Percentiles rank a stretch among this genome's conserved stretches.
phyloP scores from a whole-genome alignment of 2,888 invertebrate species.

The Drosophila hawaiiensis region DNA sequence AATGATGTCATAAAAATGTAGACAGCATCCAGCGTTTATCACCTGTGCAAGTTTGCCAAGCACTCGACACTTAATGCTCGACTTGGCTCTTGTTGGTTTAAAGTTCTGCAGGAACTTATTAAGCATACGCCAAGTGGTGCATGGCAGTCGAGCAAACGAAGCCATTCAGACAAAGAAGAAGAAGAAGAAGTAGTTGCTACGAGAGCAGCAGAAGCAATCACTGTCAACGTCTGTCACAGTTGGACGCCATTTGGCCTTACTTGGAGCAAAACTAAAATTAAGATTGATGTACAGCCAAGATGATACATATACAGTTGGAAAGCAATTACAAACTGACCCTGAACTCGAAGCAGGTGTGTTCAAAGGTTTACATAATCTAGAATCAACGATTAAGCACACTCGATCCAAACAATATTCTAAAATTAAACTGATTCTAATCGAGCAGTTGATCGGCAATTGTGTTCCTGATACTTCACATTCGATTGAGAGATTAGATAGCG shows the following conservation, averaged over 20 bases:
- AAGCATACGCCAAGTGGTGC: constrained; percentile 50
- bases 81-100: constrained; percentile 38
- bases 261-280: constrained; percentile 19
- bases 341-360: background rate
- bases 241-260: background rate
- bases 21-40: constrained; percentile 29
- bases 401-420: constrained; percentile 6
- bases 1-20: constrained; percentile 64
- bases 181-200: background rate
- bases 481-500: constrained; percentile 44
- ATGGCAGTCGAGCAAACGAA: constrained; percentile 14
- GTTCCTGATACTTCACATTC: constrained; percentile 15
- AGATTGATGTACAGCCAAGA: constrained; percentile 34
- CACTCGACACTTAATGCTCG: constrained; percentile 45
- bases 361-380: background rate
- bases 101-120: constrained; percentile 49
- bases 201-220: background rate
- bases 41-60: constrained; percentile 54
- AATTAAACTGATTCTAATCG: constrained; percentile 42
- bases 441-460: constrained; percentile 17
- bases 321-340: constrained; percentile 6
- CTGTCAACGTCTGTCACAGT: constrained; percentile 25
- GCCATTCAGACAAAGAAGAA: constrained; percentile 3
- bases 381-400: constrained; percentile 7
- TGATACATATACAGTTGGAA: background rate